Conservation (phyloP, 2,113 vertebrate genomes). For the Mixornis gularis region DNA sequence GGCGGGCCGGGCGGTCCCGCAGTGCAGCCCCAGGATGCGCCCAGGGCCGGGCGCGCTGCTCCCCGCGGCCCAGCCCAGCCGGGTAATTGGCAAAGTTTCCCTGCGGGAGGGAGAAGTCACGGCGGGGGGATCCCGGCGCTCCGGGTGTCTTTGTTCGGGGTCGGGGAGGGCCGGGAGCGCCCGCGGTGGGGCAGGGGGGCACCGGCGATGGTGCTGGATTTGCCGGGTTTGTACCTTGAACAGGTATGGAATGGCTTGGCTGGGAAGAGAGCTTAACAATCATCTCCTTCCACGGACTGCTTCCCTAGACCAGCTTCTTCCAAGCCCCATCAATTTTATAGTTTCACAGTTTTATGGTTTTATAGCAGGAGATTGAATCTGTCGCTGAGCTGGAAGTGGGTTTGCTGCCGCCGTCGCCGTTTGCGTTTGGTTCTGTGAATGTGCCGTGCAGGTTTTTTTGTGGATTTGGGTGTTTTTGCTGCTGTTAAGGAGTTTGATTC, state of each 20-base stretch:
- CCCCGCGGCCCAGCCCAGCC: background rate
- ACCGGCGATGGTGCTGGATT: rapidly evolving
- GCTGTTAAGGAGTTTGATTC: rapidly evolving
- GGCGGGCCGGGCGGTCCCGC: background rate
- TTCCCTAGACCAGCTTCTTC: rapidly evolving
- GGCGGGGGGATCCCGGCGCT: background rate
- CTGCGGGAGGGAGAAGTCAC: background rate
- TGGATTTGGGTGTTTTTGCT: rapidly evolving
- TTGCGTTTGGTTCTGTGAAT: rapidly evolving
- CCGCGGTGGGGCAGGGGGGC: rapidly evolving
- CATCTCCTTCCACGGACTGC: background rate
- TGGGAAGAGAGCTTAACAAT: rapidly evolving
- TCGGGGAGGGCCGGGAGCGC: background rate
- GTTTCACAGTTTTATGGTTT: rapidly evolving
- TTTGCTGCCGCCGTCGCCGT: background rate
- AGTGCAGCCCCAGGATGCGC: background rate
- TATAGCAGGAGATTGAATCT: rapidly evolving
- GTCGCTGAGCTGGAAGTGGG: background rate
- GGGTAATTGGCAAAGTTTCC: background rate
- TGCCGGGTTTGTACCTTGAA: rapidly evolving
- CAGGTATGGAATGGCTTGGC: rapidly evolving
- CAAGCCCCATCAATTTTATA: background rate
- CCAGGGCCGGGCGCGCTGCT: background rate
- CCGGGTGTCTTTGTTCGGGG: background rate
- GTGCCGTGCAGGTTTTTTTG: rapidly evolving